phyloP scores from a whole-genome alignment of 2,797 vertebrate species.

The Sebastolobus altivelis region DNA sequence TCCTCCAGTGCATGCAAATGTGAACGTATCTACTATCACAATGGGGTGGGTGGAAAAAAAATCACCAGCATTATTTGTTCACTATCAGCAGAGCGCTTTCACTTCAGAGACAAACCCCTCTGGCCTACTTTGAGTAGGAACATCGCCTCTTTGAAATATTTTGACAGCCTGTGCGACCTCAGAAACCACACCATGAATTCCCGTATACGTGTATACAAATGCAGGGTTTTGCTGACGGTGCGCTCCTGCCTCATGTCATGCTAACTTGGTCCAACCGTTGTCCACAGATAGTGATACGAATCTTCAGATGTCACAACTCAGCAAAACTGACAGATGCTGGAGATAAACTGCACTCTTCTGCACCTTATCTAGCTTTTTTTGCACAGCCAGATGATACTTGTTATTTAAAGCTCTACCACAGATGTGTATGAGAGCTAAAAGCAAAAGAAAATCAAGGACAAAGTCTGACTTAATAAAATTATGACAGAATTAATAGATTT shows the following conservation, averaged over 20 bases:
- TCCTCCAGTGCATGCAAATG: constrained; percentile 42
- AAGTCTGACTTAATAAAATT: neutral
- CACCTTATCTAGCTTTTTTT: neutral
- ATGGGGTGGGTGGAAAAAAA: constrained; percentile 46
- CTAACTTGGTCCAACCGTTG: constrained; percentile 1
- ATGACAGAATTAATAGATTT: neutral
- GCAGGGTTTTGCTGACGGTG: constrained; percentile 57
- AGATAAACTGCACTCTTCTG: neutral
- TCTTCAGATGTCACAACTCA: neutral
- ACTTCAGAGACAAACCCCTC: constrained; percentile 37
- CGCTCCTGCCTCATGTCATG: neutral
- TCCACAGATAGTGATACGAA: neutral
- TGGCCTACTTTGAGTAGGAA: constrained; percentile 60
- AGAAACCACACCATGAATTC: constrained; percentile 61
- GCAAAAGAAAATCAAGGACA: neutral
- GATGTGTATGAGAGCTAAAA: neutral
- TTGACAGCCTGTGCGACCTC: constrained; percentile 41
- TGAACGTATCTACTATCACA: constrained; percentile 38
- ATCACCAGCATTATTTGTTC: constrained; percentile 37
- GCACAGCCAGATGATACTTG: neutral
- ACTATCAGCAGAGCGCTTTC: constrained; percentile 29
- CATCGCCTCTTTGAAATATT: constrained; percentile 17
- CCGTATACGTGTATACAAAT: constrained; percentile 32
- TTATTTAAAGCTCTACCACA: neutral
- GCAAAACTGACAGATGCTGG: constrained; percentile 5